phyloP scores from a whole-genome alignment of 2,888 invertebrate species.

The Oligia latruncula region DNA sequence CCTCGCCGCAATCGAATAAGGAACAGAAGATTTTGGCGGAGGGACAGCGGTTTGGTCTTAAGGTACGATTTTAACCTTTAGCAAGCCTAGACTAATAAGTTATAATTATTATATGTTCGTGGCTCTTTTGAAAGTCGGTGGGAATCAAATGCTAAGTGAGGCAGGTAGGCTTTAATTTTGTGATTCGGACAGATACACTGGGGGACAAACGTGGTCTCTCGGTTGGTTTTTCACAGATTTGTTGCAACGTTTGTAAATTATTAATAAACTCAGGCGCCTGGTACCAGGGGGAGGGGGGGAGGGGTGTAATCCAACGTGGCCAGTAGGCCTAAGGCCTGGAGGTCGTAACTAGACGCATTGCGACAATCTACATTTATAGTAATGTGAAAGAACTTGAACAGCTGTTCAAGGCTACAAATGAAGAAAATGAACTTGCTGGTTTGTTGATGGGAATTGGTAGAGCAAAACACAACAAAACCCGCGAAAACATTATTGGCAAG shows the following conservation, averaged over 20 bases:
- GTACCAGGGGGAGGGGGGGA: too few relatives aligned
- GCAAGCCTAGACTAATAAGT: neutral
- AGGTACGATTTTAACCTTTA: slow-evolving; percentile 68
- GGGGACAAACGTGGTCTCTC: neutral
- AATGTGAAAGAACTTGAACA: neutral
- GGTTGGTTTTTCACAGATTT: neutral
- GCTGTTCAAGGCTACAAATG: neutral
- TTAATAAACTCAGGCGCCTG: neutral
- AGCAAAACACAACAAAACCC: neutral
- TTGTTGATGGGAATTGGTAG: neutral
- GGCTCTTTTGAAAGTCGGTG: neutral
- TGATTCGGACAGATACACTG: neutral
- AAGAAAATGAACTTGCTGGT: neutral
- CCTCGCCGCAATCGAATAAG: slow-evolving; percentile 77
- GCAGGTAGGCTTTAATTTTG: neutral
- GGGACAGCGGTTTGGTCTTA: slow-evolving; percentile 86
- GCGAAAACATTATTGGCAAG: neutral
- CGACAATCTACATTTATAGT: neutral
- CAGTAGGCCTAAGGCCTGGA: neutral
- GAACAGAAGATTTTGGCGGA: slow-evolving; percentile 76
- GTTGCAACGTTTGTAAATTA: neutral
- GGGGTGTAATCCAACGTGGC: too few relatives aligned
- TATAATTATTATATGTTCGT: neutral
- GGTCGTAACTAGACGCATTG: neutral
- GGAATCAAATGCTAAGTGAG: neutral